Evolutionary conservation across 2,888 invertebrate species (phyloP), one percentile per base, ranked within the genome.

Genomic region (Tetramorium bicarinatum): DNA sequence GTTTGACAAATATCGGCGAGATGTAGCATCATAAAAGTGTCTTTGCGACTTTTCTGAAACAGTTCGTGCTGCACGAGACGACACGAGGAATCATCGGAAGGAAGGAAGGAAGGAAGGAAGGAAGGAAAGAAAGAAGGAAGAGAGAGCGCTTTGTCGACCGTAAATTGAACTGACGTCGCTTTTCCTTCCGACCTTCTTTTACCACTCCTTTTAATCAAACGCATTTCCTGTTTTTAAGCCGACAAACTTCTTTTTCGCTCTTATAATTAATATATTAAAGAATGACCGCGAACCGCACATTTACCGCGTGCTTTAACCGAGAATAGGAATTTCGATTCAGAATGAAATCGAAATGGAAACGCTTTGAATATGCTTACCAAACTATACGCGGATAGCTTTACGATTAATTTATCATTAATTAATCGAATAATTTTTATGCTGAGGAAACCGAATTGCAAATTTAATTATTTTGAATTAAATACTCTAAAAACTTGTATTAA

Each of bases 191-290:
- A 62, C 21, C 25, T 29, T 61, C 67, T 69, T 54, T 80, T 81
- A 64, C 69, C 21, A 62, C 47, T 49, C 41, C 83, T 56, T 76
- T 71, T 67, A 84, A 83, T 80, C 79, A 80, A 72, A 72, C 74
- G 76, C 47, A 44, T 83, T 38, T 56, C 75, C 61, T 79, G 61
- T 88, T 81, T 64, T 84, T 82, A 75, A 88, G 74, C 49, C 74
- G 49, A 29, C 69, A 59, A 38, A 44, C 44, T 59, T 15, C 8
- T 29, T 25, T 47, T 81, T 75, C 80, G 69, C 84, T 88, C 74
- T 54, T 47, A 21, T 74, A 80, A 80, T 84, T 87, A 88, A 88
- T 89, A 82, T 76, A 87, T 87, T 84, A 87, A 83, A 84, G 62
- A 54, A 52, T 59, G 56, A 44, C 29, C 41, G 15, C 41, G 15